These are phyloP conservation scores for Drosophila nr. perissopoda DNA, from an alignment of 2,888 invertebrate genomes.

Conservation along the genomic window DNA sequence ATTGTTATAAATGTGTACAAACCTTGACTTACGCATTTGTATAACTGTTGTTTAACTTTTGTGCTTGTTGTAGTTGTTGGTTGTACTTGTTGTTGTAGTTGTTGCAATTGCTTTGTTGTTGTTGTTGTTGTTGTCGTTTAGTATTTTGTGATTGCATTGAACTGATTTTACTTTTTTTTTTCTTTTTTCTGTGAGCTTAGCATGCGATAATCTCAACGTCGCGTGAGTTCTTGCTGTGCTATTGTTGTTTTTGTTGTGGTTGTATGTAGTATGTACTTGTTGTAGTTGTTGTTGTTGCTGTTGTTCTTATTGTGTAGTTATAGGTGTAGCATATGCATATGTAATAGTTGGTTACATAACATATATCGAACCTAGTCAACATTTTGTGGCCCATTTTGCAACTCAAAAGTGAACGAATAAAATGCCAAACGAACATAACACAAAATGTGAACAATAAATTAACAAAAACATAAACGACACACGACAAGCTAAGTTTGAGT, in stretches of 20 bases:
- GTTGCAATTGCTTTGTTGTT: constrained; percentile 71
- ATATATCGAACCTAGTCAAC: constrained; percentile 36
- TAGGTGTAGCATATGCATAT: constrained; percentile 57
- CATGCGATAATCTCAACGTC: constrained; percentile 72
- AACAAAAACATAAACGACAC: constrained; percentile 69
- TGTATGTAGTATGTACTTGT: constrained; percentile 51
- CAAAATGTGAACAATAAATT: constrained; percentile 58
- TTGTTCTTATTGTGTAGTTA: constrained; percentile 53
- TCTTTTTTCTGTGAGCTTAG: constrained; percentile 59
- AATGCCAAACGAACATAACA: constrained; percentile 66
- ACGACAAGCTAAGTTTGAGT: constrained; percentile 82
- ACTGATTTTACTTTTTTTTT: constrained; percentile 45
- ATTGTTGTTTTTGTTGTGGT: constrained; percentile 50
- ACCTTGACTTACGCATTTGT: constrained; percentile 80
- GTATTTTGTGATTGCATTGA: constrained; percentile 71
- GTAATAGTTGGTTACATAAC: constrained; percentile 53
- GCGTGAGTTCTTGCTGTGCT: constrained; percentile 68
- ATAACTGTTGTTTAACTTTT: constrained; percentile 60
- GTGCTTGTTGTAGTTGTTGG: constrained; percentile 66
- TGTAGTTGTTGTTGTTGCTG: constrained; percentile 39
- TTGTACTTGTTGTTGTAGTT: constrained; percentile 68
- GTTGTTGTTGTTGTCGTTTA: constrained; percentile 62
- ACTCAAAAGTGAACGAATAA: constrained; percentile 60
- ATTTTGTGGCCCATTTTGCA: constrained; percentile 42
- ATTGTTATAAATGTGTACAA: constrained; percentile 66